Evolutionary conservation across 2,113 vertebrate species (phyloP).

Genomic region (Furnarius figulus): DNA sequence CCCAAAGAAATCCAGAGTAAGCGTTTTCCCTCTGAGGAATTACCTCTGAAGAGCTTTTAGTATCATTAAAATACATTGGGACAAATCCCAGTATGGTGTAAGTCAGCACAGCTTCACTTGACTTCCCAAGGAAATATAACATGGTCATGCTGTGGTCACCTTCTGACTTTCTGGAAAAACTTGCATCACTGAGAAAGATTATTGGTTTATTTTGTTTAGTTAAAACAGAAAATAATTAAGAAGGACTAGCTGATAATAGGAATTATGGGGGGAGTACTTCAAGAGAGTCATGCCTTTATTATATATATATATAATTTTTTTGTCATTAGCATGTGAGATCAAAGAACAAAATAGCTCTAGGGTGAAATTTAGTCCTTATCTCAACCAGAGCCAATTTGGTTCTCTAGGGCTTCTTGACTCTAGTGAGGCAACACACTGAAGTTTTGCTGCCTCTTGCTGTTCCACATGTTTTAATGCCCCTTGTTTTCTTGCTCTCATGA

Average conservation of each 20-base stretch:
- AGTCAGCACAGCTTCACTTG: neutral
- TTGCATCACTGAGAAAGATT: fast-evolving
- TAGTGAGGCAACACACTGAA: neutral
- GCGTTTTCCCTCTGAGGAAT: neutral
- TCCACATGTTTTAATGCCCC: neutral
- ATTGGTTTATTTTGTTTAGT: neutral
- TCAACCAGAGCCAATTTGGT: neutral
- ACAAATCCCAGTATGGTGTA: neutral
- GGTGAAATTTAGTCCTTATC: neutral
- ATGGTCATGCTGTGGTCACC: neutral
- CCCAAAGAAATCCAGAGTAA: neutral
- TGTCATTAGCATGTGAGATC: neutral
- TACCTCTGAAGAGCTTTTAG: neutral
- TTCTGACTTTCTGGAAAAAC: neutral
- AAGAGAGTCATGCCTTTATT: neutral
- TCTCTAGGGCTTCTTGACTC: neutral
- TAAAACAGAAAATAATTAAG: neutral
- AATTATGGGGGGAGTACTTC: neutral
- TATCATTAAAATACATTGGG: neutral
- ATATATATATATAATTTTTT: neutral
- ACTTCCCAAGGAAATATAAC: neutral
- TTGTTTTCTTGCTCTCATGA: neutral
- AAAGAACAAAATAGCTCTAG: neutral
- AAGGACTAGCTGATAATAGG: neutral
- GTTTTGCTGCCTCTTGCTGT: neutral